Conservation (phyloP, 2,888 invertebrate genomes). For the Pandemis cinnamomeana region DNA sequence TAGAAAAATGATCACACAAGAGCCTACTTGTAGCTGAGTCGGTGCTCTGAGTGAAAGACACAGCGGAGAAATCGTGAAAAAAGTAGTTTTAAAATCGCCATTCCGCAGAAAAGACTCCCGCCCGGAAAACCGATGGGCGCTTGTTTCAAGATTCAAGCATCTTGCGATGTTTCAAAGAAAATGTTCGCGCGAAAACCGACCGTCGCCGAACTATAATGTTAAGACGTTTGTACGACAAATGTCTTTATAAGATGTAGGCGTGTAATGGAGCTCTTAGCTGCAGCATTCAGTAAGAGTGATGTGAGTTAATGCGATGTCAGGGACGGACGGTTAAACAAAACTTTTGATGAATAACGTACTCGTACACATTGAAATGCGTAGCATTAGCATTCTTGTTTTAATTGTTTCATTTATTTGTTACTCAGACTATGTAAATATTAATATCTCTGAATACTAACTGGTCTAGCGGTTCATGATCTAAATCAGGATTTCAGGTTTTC, state of each 20-base stretch:
- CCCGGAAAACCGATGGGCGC: neutral
- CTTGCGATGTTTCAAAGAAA: neutral
- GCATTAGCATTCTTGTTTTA: neutral
- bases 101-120: neutral
- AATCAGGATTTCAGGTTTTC: too few relatives aligned
- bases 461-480: too few relatives aligned
- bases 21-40: neutral
- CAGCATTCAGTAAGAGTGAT: constrained; percentile 5
- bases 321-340: constrained; percentile 4
- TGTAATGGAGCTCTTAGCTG: constrained; percentile 7
- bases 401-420: too few relatives aligned
- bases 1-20: neutral
- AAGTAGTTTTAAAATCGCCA: neutral
- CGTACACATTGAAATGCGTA: neutral
- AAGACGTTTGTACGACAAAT: neutral
- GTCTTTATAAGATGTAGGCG: constrained; percentile 15
- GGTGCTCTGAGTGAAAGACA: neutral
- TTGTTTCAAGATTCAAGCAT: constrained; percentile 18
- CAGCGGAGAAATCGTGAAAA: neutral
- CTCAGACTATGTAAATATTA: too few relatives aligned
- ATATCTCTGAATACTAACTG: too few relatives aligned
- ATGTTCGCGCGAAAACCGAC: constrained; percentile 1
- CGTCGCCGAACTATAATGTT: constrained; percentile 5
- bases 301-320: constrained; percentile 7
- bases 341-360: constrained; percentile 10